Percentiles rank a stretch among this genome's conserved stretches.
Evolutionary conservation across 2,888 invertebrate genomes (phyloP).

Genomic region (Watsonalla binaria): DNA sequence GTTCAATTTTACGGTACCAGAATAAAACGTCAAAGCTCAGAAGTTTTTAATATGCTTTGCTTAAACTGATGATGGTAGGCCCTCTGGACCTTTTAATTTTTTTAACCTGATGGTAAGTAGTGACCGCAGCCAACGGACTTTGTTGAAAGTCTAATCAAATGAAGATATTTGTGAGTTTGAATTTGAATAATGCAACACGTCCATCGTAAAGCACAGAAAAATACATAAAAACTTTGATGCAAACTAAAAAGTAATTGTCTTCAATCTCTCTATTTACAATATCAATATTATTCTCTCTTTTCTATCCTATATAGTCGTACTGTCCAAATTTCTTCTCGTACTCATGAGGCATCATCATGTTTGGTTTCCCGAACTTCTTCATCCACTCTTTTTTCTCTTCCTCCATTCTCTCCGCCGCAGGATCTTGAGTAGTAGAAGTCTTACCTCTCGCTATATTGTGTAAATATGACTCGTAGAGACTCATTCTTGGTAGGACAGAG

Average conservation of each 20-base stretch:
- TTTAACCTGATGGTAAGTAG: too few species aligned
- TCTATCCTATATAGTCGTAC: constrained; percentile 30
- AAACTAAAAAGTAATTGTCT: neutral
- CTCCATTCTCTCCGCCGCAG: constrained; percentile 8
- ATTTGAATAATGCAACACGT: too few species aligned
- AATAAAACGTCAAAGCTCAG: too few species aligned
- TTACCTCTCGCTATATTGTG: constrained; percentile 43
- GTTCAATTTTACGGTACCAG: too few species aligned
- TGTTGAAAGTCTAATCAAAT: too few species aligned
- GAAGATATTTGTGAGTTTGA: too few species aligned
- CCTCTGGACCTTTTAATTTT: too few species aligned
- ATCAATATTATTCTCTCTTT: neutral
- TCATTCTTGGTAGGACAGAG: constrained; percentile 62
- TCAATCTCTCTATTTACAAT: neutral
- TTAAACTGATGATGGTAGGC: too few species aligned
- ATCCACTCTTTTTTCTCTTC: constrained; percentile 36
- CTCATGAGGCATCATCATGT: constrained; percentile 33
- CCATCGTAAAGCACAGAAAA: too few species aligned
- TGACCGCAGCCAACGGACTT: too few species aligned
- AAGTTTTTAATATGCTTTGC: too few species aligned
- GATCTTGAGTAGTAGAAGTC: constrained; percentile 40
- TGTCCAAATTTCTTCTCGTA: constrained; percentile 35
- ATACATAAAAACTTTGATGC: neutral
- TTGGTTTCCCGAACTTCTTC: constrained; percentile 35
- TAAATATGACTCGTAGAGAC: constrained; percentile 65